Conservation (phyloP, 2,888 invertebrate species). For the Trissoscelio sp. region DNA sequence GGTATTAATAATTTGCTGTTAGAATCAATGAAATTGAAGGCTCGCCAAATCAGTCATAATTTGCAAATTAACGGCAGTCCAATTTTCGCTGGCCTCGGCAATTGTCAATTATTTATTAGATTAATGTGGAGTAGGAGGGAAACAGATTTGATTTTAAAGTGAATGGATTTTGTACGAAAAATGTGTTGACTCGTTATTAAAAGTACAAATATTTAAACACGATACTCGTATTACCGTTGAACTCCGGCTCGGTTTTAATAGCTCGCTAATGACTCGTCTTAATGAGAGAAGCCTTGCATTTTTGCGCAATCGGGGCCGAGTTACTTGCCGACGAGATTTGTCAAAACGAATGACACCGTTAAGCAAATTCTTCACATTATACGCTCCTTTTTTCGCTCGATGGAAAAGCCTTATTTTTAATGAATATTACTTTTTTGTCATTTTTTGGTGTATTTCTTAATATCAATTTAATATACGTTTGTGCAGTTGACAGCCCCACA, state of each 20-base stretch:
- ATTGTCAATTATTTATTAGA: not conserved
- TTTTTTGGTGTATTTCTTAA: too few species aligned
- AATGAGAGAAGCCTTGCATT: conserved; percentile 61
- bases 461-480: too few species aligned
- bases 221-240: conserved; percentile 27
- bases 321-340: conserved; percentile 51
- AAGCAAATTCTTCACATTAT: conserved; percentile 40
- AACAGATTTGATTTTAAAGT: not conserved
- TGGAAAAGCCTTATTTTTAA: not conserved
- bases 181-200: conserved; percentile 37
- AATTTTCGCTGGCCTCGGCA: not conserved
- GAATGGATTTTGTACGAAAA: not conserved
- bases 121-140: not conserved
- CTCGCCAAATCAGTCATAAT: not conserved
- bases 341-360: conserved; percentile 59
- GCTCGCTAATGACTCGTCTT: conserved; percentile 63
- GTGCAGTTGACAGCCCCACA: too few species aligned
- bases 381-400: conserved; percentile 11
- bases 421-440: too few species aligned
- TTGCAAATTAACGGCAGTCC: not conserved
- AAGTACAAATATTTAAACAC: conserved; percentile 50
- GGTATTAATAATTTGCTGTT: not conserved
- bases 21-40: not conserved
- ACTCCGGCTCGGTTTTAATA: conserved; percentile 56
- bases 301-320: conserved; percentile 60